Percentiles rank a stretch among this genome's conserved stretches.
phyloP scores from a whole-genome alignment of 2,797 vertebrate species.

The Lepilemur ruficaudatus region DNA sequence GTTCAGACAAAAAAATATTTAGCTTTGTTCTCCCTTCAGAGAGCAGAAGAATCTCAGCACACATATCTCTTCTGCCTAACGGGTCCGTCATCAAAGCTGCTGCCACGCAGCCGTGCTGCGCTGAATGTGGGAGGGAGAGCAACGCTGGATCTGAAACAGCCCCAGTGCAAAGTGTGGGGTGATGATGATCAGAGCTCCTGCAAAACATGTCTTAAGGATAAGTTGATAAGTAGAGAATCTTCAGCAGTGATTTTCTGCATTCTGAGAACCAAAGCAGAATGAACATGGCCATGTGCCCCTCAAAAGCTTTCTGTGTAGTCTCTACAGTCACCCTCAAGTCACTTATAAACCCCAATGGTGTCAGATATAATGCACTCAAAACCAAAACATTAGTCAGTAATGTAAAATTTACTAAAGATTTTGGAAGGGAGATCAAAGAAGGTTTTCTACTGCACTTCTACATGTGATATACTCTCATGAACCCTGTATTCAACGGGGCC shows the following conservation, averaged over 20 bases:
- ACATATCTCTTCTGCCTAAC: neutral
- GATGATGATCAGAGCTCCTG: neutral
- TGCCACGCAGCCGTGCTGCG: neutral
- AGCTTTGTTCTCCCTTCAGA: neutral
- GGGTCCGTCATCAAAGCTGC: neutral
- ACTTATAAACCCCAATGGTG: neutral
- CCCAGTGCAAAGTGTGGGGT: neutral
- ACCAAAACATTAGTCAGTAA: neutral
- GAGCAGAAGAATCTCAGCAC: neutral
- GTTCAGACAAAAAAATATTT: neutral
- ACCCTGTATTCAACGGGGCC: neutral
- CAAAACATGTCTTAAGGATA: neutral
- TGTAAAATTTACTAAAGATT: neutral
- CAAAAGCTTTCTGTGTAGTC: neutral
- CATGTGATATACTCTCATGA: neutral
- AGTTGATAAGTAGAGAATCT: neutral
- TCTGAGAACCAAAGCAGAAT: constrained; percentile 5
- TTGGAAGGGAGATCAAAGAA: neutral
- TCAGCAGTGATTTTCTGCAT: neutral
- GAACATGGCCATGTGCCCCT: neutral
- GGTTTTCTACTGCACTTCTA: neutral
- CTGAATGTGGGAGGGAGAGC: neutral
- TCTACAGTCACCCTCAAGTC: neutral
- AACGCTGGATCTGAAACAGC: neutral
- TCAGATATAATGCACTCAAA: neutral